Conservation (phyloP, 2,888 invertebrate genomes). For the Drosophila testacea region DNA sequence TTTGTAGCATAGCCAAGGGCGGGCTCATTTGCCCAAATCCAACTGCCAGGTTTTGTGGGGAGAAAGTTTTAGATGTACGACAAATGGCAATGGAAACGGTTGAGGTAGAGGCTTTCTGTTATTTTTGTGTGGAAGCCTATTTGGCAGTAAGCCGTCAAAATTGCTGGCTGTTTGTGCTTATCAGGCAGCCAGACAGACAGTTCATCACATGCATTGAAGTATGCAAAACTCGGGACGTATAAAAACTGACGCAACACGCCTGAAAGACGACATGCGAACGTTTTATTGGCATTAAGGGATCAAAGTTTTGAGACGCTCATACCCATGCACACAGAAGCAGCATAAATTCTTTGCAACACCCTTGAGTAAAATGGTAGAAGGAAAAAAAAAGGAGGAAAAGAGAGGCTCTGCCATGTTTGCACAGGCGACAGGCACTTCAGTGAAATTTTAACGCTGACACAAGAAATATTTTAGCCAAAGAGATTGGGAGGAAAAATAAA, state of each 20-base stretch:
- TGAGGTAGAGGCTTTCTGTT: background rate
- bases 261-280: conserved; percentile 76
- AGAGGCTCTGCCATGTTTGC: conserved; percentile 57
- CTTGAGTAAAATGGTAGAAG: conserved; percentile 54
- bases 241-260: conserved; percentile 74
- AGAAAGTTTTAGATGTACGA: conserved; percentile 38
- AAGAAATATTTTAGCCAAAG: conserved; percentile 72
- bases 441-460: conserved; percentile 77
- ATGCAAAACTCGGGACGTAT: conserved; percentile 61
- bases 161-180: conserved; percentile 62
- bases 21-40: conserved; percentile 51
- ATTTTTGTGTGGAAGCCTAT: conserved; percentile 32
- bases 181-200: conserved; percentile 52
- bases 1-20: conserved; percentile 47
- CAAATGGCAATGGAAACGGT: background rate
- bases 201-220: conserved; percentile 63
- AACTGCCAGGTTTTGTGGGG: conserved; percentile 29
- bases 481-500: conserved; percentile 29
- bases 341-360: conserved; percentile 73
- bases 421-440: conserved; percentile 71
- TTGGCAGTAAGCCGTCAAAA: conserved; percentile 63
- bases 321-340: conserved; percentile 14
- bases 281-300: conserved; percentile 81
- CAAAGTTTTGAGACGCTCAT: conserved; percentile 61
- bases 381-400: conserved; percentile 5